Conservation (phyloP, 2,797 vertebrate genomes). For the Manis crassicaudata region DNA sequence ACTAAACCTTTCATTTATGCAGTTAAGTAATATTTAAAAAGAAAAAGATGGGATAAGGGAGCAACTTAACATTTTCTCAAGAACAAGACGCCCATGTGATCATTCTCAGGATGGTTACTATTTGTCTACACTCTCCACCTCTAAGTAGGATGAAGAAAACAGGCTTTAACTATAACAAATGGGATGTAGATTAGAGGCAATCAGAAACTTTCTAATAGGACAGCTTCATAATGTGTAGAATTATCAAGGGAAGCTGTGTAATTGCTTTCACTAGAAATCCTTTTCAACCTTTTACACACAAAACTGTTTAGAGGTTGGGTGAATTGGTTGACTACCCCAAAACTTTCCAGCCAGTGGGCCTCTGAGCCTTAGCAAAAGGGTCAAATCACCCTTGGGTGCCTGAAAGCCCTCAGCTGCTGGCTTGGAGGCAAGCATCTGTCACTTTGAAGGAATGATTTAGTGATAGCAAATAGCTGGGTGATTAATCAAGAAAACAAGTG, state of each 20-base stretch:
- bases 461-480: slow-evolving; percentile 56
- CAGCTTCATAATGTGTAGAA: background rate
- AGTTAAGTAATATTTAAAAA: slow-evolving; percentile 24
- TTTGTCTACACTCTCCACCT: background rate
- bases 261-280: background rate
- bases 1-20: slow-evolving; percentile 45
- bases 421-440: slow-evolving; percentile 44
- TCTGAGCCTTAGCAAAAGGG: slow-evolving; percentile 42
- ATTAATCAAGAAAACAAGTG: slow-evolving; percentile 72
- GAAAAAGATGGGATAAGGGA: background rate
- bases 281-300: slow-evolving; percentile 27
- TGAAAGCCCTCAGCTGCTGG: slow-evolving; percentile 18
- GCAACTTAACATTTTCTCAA: background rate
- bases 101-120: background rate
- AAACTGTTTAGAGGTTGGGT: background rate
- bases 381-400: slow-evolving; percentile 60
- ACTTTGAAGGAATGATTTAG: slow-evolving; percentile 62
- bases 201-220: background rate
- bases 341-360: background rate
- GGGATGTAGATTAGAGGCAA: background rate
- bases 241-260: background rate
- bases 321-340: background rate
- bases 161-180: background rate
- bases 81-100: background rate
- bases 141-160: background rate